Evolutionary conservation across 2,797 vertebrate genomes (phyloP).

Genomic region (Myripristis jacobus): DNA sequence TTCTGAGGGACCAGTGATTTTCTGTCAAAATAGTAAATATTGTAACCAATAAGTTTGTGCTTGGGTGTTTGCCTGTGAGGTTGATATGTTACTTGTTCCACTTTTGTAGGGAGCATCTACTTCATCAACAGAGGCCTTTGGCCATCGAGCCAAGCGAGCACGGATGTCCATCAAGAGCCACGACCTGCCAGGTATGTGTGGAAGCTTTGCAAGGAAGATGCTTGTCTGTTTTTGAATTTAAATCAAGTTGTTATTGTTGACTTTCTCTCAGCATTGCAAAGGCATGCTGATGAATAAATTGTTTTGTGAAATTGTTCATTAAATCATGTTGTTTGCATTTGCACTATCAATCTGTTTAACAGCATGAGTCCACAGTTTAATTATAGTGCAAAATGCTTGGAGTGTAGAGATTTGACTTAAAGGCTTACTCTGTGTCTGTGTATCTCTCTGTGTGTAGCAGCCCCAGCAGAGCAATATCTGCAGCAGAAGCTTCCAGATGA

Average conservation of each 20-base stretch:
- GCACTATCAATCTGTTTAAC: constrained; percentile 37
- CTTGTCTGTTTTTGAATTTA: not conserved
- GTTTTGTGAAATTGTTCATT: too few relatives aligned
- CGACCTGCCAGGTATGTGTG: constrained; percentile 95
- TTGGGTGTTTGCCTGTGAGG: constrained; percentile 27
- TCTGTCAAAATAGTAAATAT: constrained; percentile 29
- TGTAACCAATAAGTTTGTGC: constrained; percentile 7
- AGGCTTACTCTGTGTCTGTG: constrained; percentile 25
- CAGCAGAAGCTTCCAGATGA: constrained; percentile 99
- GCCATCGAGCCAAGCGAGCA: constrained; percentile 98
- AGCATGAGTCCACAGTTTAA: constrained; percentile 9
- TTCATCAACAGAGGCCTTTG: constrained; percentile 96
- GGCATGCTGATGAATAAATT: too few relatives aligned
- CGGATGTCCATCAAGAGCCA: constrained; percentile 98
- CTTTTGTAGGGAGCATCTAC: constrained; percentile 94
- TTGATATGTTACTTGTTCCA: constrained; percentile 39
- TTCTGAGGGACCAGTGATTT: constrained; percentile 28
- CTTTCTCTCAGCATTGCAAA: too few relatives aligned
- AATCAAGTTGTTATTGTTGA: not conserved
- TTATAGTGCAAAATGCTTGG: constrained; percentile 15
- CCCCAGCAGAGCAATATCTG: constrained; percentile 98
- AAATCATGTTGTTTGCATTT: constrained; percentile 25
- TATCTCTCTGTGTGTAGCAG: constrained; percentile 83
- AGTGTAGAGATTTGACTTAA: constrained; percentile 13
- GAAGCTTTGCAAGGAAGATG: constrained; percentile 55